Percentiles rank a stretch among this genome's conserved stretches.
Evolutionary conservation across 2,888 invertebrate genomes (phyloP).

Genomic region (Mactromeris polynyma): DNA sequence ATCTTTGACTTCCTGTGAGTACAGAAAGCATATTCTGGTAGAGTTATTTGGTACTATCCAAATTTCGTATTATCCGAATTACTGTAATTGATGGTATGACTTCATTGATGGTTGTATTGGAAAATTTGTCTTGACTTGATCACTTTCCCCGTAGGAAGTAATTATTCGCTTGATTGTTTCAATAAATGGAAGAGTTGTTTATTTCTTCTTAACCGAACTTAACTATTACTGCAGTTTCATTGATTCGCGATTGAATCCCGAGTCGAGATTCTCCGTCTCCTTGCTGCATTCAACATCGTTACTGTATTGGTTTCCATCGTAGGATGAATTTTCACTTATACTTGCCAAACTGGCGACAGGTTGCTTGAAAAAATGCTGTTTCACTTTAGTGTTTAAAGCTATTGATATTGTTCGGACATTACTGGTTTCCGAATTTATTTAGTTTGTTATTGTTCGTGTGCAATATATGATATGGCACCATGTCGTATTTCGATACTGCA

Average conservation of each 20-base stretch:
- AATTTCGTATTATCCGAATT: neutral
- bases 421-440: neutral
- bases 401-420: constrained; percentile 28
- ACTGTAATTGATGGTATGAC: neutral
- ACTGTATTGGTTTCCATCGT: constrained; percentile 56
- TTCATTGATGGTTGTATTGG: constrained; percentile 9
- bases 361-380: constrained; percentile 29
- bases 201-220: constrained; percentile 44
- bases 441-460: constrained; percentile 40
- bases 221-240: constrained; percentile 40
- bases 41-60: neutral
- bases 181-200: constrained; percentile 37
- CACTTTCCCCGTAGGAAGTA: constrained; percentile 13
- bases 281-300: constrained; percentile 23
- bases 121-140: constrained; percentile 18
- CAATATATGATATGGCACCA: constrained; percentile 28
- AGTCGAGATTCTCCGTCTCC: neutral
- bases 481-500: constrained; percentile 10
- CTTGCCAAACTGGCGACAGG: constrained; percentile 49
- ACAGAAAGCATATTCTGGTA: neutral
- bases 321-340: constrained; percentile 53
- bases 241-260: constrained; percentile 33
- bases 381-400: neutral
- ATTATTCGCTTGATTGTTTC: constrained; percentile 45
- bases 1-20: neutral